Percentiles rank a stretch among this genome's conserved stretches.
Evolutionary conservation across 2,113 vertebrate genomes (phyloP).

Genomic region (Phrynosoma platyrhinos): DNA sequence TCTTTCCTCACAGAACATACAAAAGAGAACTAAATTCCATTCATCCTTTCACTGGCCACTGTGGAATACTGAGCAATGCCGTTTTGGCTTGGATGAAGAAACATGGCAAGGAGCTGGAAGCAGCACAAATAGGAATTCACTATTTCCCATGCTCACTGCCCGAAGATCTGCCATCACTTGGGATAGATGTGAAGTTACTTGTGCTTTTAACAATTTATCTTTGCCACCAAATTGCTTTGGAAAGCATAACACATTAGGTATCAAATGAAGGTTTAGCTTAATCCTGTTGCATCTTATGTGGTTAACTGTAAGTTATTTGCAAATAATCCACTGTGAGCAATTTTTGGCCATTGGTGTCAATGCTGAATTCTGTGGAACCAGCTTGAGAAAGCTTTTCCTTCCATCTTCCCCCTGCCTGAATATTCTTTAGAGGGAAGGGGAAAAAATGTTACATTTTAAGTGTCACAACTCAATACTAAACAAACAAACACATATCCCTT

Average conservation of each 20-base stretch:
- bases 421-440: background rate
- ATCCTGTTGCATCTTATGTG: conserved; percentile 63
- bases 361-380: conserved; percentile 53
- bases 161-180: conserved; percentile 66
- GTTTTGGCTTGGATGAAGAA: conserved; percentile 76
- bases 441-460: conserved; percentile 25
- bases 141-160: conserved; percentile 71
- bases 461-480: conserved; percentile 6
- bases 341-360: conserved; percentile 59
- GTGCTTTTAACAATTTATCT: conserved; percentile 65
- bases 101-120: conserved; percentile 77
- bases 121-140: conserved; percentile 77
- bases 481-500: background rate
- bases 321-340: conserved; percentile 51
- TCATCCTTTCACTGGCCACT: conserved; percentile 81
- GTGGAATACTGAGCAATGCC: conserved; percentile 79
- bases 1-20: conserved; percentile 79
- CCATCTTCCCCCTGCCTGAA: background rate
- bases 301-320: conserved; percentile 62
- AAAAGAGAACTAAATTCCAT: conserved; percentile 82
- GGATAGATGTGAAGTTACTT: conserved; percentile 73
- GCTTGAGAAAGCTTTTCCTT: conserved; percentile 48
- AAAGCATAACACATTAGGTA: conserved; percentile 53
- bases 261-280: conserved; percentile 70
- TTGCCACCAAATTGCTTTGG: conserved; percentile 58